A percentile compares a stretch with the other conserved stretches of the same genome.
Conservation (phyloP, 2,888 invertebrate genomes). For the Xylota segnis region DNA sequence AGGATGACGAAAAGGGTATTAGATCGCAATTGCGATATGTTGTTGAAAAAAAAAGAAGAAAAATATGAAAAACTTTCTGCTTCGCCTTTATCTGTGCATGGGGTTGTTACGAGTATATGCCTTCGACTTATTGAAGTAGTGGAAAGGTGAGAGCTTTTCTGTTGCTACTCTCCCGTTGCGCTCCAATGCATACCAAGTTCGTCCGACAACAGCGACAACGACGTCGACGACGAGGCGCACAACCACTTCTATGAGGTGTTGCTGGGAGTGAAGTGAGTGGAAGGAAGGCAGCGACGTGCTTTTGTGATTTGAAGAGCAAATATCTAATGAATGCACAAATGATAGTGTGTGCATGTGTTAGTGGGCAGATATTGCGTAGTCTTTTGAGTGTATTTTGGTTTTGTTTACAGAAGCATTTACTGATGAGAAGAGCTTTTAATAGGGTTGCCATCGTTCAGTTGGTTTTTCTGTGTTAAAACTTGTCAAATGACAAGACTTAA, state of each 20-base stretch:
- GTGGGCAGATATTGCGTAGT: constrained; percentile 7
- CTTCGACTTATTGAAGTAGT: constrained; percentile 9
- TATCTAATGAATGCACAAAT: constrained; percentile 16
- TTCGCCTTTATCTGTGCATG: constrained; percentile 34
- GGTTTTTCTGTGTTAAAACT: too few relatives aligned
- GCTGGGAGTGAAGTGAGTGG: constrained; percentile 6
- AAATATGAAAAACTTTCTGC: constrained; percentile 24
- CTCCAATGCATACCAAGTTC: constrained; percentile 35
- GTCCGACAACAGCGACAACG: constrained; percentile 9
- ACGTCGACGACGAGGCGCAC: constrained; percentile 1
- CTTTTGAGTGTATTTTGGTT: constrained; percentile 26
- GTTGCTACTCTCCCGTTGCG: constrained; percentile 8
- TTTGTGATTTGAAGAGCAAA: constrained; percentile 55
- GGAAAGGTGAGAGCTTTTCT: constrained; percentile 54
- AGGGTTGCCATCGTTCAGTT: constrained; percentile 29
- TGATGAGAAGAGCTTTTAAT: constrained; percentile 34
- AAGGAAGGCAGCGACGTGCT: constrained; percentile 35
- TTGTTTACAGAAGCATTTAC: constrained; percentile 27
- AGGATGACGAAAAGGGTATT: neutral
- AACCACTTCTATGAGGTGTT: neutral
- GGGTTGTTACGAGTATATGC: constrained; percentile 23
- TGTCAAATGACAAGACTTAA: too few relatives aligned
- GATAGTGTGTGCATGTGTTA: neutral
- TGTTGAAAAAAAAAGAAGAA: constrained; percentile 5
- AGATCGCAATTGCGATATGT: constrained; percentile 50